Percentiles rank a stretch among this genome's conserved stretches.
Conservation (phyloP, 2,797 vertebrate genomes). For the Manis javanica region DNA sequence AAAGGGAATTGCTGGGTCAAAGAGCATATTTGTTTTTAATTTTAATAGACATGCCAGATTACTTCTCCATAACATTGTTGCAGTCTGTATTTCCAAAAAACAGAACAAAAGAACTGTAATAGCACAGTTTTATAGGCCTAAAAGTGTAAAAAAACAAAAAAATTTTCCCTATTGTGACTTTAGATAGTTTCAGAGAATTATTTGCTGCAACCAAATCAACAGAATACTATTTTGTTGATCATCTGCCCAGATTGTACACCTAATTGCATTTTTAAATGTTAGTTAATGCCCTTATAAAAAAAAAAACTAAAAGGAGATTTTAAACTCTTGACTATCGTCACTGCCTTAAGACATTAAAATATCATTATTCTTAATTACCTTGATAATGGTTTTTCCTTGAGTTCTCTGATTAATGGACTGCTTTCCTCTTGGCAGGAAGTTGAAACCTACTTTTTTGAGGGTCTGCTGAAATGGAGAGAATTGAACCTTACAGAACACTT, state of each 20-base stretch:
- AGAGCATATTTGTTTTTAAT: background rate
- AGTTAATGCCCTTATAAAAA: background rate
- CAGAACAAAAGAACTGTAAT: background rate
- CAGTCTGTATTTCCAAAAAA: constrained; percentile 26
- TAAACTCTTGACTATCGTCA: background rate
- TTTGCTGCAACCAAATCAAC: background rate
- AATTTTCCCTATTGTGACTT: background rate
- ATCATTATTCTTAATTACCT: background rate
- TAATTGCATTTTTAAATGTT: constrained; percentile 22
- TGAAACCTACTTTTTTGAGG: constrained; percentile 97
- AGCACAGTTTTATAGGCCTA: background rate
- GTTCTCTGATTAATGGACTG: constrained; percentile 60
- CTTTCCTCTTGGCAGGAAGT: constrained; percentile 90
- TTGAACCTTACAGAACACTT: constrained; percentile 96
- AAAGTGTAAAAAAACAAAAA: background rate
- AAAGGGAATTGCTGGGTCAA: background rate
- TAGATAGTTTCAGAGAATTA: background rate
- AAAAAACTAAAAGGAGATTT: background rate
- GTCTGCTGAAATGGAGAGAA: constrained; percentile 96
- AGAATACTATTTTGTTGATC: background rate
- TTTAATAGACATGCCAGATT: background rate
- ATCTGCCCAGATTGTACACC: background rate
- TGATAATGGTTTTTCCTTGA: background rate
- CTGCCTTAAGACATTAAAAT: background rate
- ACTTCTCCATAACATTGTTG: background rate